Evolutionary conservation across 1,140 invertebrate genomes (phyloP).

Genomic region (Aphelenchoides besseyi): DNA sequence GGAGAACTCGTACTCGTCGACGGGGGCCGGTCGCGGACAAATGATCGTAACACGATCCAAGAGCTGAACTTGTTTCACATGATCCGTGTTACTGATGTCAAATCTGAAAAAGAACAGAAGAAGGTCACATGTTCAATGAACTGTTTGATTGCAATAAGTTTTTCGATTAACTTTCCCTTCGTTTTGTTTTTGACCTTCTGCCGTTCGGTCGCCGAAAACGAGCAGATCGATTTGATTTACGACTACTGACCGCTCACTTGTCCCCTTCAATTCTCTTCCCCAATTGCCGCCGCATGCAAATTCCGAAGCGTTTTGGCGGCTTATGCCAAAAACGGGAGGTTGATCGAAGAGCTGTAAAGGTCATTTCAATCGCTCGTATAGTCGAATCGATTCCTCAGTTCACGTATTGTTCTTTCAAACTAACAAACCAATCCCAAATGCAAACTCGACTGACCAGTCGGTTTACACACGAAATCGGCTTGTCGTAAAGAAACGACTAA

Average conservation of each 20-base stretch:
- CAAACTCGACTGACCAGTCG: no score
- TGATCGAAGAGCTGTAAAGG: neutral
- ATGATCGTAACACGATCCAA: slow-evolving; percentile 53
- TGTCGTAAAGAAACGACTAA: no score
- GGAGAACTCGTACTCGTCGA: slow-evolving; percentile 44
- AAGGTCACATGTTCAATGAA: neutral
- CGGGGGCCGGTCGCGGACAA: slow-evolving; percentile 43
- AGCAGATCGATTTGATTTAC: slow-evolving; percentile 15
- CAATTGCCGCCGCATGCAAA: no score
- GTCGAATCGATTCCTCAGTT: neutral
- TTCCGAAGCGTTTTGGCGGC: no score
- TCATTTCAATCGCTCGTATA: neutral
- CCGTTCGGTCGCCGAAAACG: neutral
- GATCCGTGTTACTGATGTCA: slow-evolving; percentile 57
- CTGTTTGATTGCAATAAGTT: slow-evolving; percentile 8
- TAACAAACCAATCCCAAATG: neutral
- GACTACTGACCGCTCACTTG: neutral
- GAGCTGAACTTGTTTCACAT: slow-evolving; percentile 49
- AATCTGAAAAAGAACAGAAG: slow-evolving; percentile 42
- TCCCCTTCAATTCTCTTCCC: neutral
- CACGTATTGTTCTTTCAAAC: neutral
- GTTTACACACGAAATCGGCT: no score
- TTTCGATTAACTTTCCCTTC: neutral
- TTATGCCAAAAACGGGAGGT: neutral
- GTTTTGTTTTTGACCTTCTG: neutral